Evolutionary conservation across 2,888 invertebrate genomes (phyloP), one percentile per base, ranked within the genome.

Genomic region (Chromoteleia sp.): DNA sequence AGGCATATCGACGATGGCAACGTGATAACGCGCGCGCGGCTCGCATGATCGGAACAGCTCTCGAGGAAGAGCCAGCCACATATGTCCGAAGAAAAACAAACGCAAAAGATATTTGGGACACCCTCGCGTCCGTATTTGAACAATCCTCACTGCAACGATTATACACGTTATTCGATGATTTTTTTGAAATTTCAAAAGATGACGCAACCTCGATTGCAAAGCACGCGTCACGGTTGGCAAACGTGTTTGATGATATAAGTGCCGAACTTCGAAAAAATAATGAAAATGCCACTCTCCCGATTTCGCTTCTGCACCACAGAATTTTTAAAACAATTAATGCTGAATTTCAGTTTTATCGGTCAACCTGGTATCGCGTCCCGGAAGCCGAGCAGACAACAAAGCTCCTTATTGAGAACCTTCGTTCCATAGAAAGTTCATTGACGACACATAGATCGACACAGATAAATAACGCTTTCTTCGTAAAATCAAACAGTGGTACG

Each of bases 171-270:
- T 83, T 84, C 36, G 83, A 84, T 48, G 25, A 21, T 12, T 84
- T 83, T 52, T 84, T 79, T 30, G 83, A 84, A 39, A 52, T 80
- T n/a, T 2, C 30, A 1, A 54, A 17, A 52, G 76, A 80, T 36
- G 67, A 82, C 5, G 59, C 36, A 7, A 75, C 71, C n/a, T 71
- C 79, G 0, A 56, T 82, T 50, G 70, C 59, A 12, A 82, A 70
- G 15, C 29, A 50, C 29, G 7, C 29, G 1, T 50, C 50, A 6
- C 25, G n/a, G 8, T 21, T 67, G 21, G 70, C 81, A 6, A 85
- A 84, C 43, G n/a, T 85, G 52, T 84, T 82, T 54, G 83, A 85
- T 8, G 84, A 85, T n/a, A n/a, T n/a, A n/a, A n/a, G n/a, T n/a
- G n/a, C n/a, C 43, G 83, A 83, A 63, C 33, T 83, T 33, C n/a